Evolutionary conservation across 2,113 vertebrate species (phyloP).

Genomic region (Amphiprion ocellaris): DNA sequence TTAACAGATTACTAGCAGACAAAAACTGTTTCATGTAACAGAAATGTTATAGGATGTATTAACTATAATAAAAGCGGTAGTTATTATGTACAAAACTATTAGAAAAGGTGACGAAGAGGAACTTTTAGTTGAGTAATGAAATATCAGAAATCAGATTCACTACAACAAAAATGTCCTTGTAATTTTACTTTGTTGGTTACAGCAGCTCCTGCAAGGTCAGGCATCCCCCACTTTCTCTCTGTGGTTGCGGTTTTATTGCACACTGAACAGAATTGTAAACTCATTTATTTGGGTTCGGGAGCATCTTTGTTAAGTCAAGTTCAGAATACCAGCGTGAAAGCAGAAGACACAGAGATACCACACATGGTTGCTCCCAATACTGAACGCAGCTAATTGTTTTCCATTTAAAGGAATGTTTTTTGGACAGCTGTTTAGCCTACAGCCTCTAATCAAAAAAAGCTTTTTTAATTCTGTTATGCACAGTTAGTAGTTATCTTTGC

Average conservation of each 20-base stretch:
- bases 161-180: background rate
- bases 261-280: background rate
- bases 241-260: conserved; percentile 1
- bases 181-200: background rate
- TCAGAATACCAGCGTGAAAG: background rate
- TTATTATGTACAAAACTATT: background rate
- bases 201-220: conserved; percentile 17
- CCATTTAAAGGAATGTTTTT: conserved; percentile 43
- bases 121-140: background rate
- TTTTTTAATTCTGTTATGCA: conserved; percentile 32
- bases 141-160: background rate
- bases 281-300: conserved; percentile 16
- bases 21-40: too few relatives aligned
- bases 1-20: too few relatives aligned
- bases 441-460: conserved; percentile 52
- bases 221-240: background rate
- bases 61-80: too few relatives aligned
- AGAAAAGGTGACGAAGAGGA: background rate
- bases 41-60: too few relatives aligned
- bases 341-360: background rate
- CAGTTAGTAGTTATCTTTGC: conserved; percentile 36
- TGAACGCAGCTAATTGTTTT: conserved; percentile 39
- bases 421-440: conserved; percentile 38
- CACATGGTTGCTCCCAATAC: conserved; percentile 10
- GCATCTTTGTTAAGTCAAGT: conserved; percentile 18